Evolutionary conservation across 2,113 vertebrate genomes (phyloP), one percentile per base, ranked within the genome.

Genomic region (Morphnarchus princeps): DNA sequence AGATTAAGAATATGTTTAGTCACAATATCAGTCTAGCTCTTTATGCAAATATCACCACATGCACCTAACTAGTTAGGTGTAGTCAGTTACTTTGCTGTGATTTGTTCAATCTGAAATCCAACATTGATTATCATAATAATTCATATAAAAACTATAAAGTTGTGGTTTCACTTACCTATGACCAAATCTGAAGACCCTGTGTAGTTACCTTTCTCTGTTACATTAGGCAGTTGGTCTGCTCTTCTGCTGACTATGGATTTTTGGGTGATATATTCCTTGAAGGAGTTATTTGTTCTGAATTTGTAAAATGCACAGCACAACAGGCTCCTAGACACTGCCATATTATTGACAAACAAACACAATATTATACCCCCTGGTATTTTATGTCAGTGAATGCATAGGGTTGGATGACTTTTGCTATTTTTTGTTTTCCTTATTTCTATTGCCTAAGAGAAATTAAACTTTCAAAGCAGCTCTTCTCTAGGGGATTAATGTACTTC

Each of bases 371-470:
- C 13, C 7, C 43, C 19, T 3, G 14, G 11, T 69, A 82, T 79
- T 95, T 94, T 52, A n/a, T 65, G 40, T 63, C 49, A 82, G 13
- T 58, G 70, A 57, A 94, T 82, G 9, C 18, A 42, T n/a, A 63
- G 31, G 12, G 14, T 40, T 71, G 43, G 13, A 79, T 38, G 21
- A 16, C 6, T 83, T 93, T 77, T 72, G 16, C 11, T 66, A 20
- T 0, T 15, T 78, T 94, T 82, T 32, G 5, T 84, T 87, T 92
- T 42, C 14, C 22, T 54, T 77, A 47, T 55, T 91, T 95, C 43
- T 91, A 20, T 65, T 16, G 47, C 65, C 40, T 87, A 49, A 66
- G 61, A 92, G 57, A 92, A 96, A 95, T 95, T 82, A 95, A 87
- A 92, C 52, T 79, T 80, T 82, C 49, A 82, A 82, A 95, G 34